These are phyloP conservation scores for Nephrocerus scutellatus DNA, from an alignment of 2,888 invertebrate genomes.

Conservation along the genomic window DNA sequence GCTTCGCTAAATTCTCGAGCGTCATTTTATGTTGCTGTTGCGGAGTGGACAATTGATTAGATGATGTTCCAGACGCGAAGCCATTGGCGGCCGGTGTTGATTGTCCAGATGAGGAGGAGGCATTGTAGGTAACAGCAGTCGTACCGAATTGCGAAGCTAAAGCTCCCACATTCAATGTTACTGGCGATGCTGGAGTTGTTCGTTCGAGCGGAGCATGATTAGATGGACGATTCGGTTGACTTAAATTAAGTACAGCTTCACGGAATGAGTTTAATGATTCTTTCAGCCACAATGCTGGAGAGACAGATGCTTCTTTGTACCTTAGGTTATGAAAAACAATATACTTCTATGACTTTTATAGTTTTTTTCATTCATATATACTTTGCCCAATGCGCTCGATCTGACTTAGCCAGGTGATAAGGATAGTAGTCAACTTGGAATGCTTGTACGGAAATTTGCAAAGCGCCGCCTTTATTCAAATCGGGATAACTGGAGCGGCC, in stretches of 20 bases:
- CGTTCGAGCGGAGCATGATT: constrained; percentile 46
- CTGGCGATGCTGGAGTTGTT: constrained; percentile 39
- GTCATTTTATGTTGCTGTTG: constrained; percentile 56
- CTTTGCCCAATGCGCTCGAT: constrained; percentile 83
- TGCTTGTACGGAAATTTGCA: constrained; percentile 83
- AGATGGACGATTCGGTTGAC: constrained; percentile 55
- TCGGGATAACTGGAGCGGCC: constrained; percentile 80
- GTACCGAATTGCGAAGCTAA: constrained; percentile 30
- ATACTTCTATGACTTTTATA: not conserved
- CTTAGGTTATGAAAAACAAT: constrained; percentile 34
- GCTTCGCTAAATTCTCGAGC: constrained; percentile 67
- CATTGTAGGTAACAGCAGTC: constrained; percentile 24
- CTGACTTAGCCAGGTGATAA: constrained; percentile 85
- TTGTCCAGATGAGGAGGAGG: constrained; percentile 22
- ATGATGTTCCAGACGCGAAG: constrained; percentile 28
- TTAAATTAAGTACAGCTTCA: constrained; percentile 64
- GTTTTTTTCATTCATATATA: constrained; percentile 37
- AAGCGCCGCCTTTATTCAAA: constrained; percentile 80
- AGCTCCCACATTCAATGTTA: constrained; percentile 34
- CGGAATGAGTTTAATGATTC: constrained; percentile 76
- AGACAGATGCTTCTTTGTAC: constrained; percentile 69
- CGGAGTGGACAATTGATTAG: constrained; percentile 49
- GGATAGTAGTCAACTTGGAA: constrained; percentile 93
- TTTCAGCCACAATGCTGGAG: constrained; percentile 80
- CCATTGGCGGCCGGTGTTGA: constrained; percentile 28